These are phyloP conservation scores for Drosophila takahashii DNA, from an alignment of 1,140 invertebrate species.

Conservation along the genomic window DNA sequence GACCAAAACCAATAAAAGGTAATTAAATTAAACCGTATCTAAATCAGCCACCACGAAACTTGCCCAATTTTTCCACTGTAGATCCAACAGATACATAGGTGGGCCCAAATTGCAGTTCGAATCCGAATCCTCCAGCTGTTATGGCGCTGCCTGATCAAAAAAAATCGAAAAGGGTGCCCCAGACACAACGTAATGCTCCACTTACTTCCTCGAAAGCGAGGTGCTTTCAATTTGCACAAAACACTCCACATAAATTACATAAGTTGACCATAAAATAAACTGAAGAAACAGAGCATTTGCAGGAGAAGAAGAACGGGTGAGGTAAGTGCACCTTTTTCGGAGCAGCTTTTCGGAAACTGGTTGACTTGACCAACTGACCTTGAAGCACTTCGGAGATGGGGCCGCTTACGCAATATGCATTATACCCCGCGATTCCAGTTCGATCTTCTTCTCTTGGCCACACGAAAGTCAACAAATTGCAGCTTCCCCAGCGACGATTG, in stretches of 20 bases:
- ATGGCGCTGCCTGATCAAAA: constrained; percentile 31
- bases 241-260: constrained; percentile 80
- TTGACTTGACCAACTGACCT: constrained; percentile 78
- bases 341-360: constrained; percentile 57
- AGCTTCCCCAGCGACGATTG: constrained; percentile 39
- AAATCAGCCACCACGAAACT: constrained; percentile 13
- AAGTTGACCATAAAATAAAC: constrained; percentile 59
- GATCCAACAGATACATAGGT: constrained; percentile 4
- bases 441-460: constrained; percentile 42
- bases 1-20: constrained; percentile 28
- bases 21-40: constrained; percentile 30
- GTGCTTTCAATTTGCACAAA: constrained; percentile 81
- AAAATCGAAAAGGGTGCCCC: constrained; percentile 61
- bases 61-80: constrained; percentile 44
- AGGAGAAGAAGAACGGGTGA: constrained; percentile 32
- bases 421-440: constrained; percentile 13
- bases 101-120: constrained; percentile 16
- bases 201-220: constrained; percentile 73
- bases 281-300: constrained; percentile 31
- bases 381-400: constrained; percentile 42
- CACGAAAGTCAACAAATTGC: constrained; percentile 59
- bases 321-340: constrained; percentile 55
- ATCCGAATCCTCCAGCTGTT: constrained; percentile 33
- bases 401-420: constrained; percentile 63
- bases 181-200: constrained; percentile 72